These are phyloP conservation scores for Dinomys branickii DNA, from an alignment of 2,113 vertebrate genomes.

Conservation along the genomic window DNA sequence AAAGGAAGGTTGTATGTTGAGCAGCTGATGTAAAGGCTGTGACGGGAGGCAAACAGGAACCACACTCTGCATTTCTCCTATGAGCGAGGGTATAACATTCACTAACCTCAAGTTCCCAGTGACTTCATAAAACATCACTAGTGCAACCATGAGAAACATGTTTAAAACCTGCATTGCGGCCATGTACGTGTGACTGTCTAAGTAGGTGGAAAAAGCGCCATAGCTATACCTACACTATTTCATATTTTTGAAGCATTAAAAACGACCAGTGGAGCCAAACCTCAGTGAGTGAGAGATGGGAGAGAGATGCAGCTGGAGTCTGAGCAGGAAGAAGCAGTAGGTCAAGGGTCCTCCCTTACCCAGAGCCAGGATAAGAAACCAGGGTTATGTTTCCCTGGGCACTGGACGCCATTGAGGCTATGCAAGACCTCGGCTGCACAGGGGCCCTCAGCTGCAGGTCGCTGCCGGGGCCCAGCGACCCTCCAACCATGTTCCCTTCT, in stretches of 20 bases:
- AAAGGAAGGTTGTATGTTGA: not conserved
- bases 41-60: not conserved
- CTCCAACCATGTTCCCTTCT: not conserved
- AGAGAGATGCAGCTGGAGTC: not conserved
- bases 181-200: not conserved
- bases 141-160: not conserved
- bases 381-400: not conserved
- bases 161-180: not conserved
- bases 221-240: not conserved
- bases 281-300: not conserved
- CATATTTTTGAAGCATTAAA: not conserved
- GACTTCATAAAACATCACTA: not conserved
- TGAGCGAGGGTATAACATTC: not conserved
- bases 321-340: not conserved
- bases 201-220: not conserved
- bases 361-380: not conserved
- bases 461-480: not conserved
- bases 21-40: not conserved
- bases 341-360: not conserved
- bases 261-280: not conserved
- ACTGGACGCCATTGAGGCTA: not conserved
- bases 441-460: not conserved
- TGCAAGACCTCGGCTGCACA: not conserved
- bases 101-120: not conserved
- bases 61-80: not conserved